These are phyloP conservation scores for Hippocampus barbouri DNA, from an alignment of 2,113 vertebrate species.

Conservation along the genomic window DNA sequence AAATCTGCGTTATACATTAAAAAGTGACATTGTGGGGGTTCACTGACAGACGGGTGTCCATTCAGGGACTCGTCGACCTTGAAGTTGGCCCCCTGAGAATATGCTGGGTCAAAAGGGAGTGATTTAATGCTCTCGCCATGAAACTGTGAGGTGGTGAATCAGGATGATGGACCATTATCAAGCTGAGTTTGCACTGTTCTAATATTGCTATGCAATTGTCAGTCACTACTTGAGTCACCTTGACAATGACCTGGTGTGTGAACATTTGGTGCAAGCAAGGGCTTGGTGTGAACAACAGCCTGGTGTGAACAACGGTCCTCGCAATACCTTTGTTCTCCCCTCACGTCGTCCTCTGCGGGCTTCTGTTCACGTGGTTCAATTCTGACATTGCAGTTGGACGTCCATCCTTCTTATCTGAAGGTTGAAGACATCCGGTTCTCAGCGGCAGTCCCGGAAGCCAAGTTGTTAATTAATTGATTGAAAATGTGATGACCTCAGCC, in stretches of 20 bases:
- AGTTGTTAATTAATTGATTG: background rate
- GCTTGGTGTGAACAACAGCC: background rate
- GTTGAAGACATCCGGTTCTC: background rate
- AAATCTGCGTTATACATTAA: no score
- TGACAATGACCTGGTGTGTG: constrained; percentile 69
- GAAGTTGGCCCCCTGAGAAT: background rate
- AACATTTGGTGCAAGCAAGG: constrained; percentile 51
- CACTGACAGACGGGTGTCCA: background rate
- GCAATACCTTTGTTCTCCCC: background rate
- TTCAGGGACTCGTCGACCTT: background rate
- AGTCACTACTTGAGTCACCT: constrained; percentile 71
- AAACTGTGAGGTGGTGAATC: background rate
- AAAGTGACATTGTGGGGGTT: no score
- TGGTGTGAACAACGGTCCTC: background rate
- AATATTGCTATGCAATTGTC: constrained; percentile 47
- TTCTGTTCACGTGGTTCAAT: background rate
- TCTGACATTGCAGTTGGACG: background rate
- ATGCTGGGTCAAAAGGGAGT: background rate
- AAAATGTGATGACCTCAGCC: background rate
- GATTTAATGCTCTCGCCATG: background rate
- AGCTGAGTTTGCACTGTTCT: background rate
- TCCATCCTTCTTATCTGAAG: background rate
- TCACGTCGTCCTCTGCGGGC: constrained; percentile 1
- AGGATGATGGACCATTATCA: background rate
- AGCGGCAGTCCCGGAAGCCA: background rate